Base-by-base conservation (phyloP, 2,797 vertebrate species). In the Dendrocincla fuliginosa region DNA sequence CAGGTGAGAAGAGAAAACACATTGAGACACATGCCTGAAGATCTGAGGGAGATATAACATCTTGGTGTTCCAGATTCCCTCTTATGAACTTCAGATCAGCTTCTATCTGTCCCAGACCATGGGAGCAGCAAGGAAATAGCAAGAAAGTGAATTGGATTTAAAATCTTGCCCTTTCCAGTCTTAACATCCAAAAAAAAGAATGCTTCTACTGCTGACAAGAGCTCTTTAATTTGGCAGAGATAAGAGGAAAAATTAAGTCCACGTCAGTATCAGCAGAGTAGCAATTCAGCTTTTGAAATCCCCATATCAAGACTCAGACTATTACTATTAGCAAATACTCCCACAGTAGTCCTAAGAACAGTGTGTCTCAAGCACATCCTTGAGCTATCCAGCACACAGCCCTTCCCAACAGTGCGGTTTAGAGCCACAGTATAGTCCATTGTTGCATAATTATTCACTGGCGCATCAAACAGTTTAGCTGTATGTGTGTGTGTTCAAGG, bases 231-330 rank as follows among this genome's bases (percentile, higher is more conserved):
- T 65, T 57, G 19, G 15, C 47, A 91, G 35, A 84, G 32, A 18
- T 44, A 59, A 75, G 14, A 61, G 25, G 10, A 84, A 25, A 67
- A 56, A 55, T 46, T 39, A 79, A 49, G 33, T 60, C 52, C 12
- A 42, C 17, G 14, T 9, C 32, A 61, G 23, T 9, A 55, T 5
- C 35, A 81, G 37, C 5, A 67, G 44, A 44, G 13, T 16, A 74
- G 11, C 25, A 37, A 55, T 44, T 93, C 33, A 33, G 39, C 35
- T 90, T 92, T 56, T 89, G 55, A 94, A 93, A 90, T 57, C 19
- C 16, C 37, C 18, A 6, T 28, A 59, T 41, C 35, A 73, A 71
- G 55, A 60, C 11, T 25, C 53, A 59, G 25, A 64, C 28, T 78
- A 46, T 25, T 57, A 12, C 49, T 76, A 39, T 24, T 39, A 76